Evolutionary conservation across 2,797 vertebrate species (phyloP), one percentile per base, ranked within the genome.

Genomic region (Gymnoscopelus braueri): DNA sequence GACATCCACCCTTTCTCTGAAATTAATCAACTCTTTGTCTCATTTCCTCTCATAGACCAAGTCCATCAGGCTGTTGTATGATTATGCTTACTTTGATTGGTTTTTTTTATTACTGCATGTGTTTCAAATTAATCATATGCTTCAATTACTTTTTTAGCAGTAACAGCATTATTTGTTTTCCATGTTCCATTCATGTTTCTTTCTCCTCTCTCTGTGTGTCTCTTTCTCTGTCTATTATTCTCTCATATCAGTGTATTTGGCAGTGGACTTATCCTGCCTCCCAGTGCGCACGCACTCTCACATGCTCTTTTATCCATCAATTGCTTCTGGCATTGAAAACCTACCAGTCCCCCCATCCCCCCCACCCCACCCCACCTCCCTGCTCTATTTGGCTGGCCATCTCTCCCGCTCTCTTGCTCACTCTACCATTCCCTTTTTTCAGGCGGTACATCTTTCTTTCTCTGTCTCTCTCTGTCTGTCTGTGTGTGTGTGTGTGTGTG

Each of bases 241-340:
- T 81, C 77, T 79, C 75, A 65, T 83, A 62, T 82, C 69, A 82
- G 60, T 74, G 69, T 70, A 14, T 80, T 82, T 89, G 86, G 75
- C 77, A 80, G 79, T 12, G 51, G 23, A 13, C 49, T 24, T 12
- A 65, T 84, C 76, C 32, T 70, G 62, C 68, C 79, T 80, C 71
- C 70, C 80, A 81, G 76, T 78, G 39, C 72, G 81, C 39, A 44
- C 9, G 39, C 39, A 44, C 79, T 77, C 71, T 85, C 80, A 75
- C 78, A 71, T 78, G 83, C 78, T 86, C 85, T 90, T 87, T 89
- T 85, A 84, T 88, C 73, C 70, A 69, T 82, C 77, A 55, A 0
- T 77, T 1, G 71, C 84, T 77, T 80, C 61, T 64, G 71, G 79
- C 78, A 5, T 63, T 35, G 60, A 61, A 60, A 51, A 66, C 64